Base-by-base conservation (phyloP, 2,113 vertebrate species). In the Corythoichthys intestinalis region DNA sequence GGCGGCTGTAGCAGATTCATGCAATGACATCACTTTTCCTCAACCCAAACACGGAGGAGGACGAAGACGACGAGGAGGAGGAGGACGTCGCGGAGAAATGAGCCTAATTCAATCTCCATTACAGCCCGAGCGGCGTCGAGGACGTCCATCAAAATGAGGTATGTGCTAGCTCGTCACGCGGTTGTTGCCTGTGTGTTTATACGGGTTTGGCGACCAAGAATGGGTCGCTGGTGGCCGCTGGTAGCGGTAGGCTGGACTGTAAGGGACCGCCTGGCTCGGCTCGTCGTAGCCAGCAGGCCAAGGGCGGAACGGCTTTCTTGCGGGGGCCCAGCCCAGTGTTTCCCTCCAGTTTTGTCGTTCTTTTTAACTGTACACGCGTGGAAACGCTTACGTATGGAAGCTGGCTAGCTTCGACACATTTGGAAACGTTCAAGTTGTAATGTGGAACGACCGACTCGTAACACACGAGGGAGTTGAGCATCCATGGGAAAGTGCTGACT, bases 11-110 rank as follows among this genome's bases (percentile, higher is more conserved):
- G 80, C 59, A 66, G 78, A 86, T 88, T 88, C 82, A 80, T 86
- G 79, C 86, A 79, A 90, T 93, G 91, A 93, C 91, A 90, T 93
- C 91, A 92, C 88, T 90, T 87, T 90, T 91, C 89, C 83, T 89
- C 64, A 81, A 87, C 79, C 83, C 86, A 85, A 90, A 91, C 88
- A 90, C 69, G 46, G 82, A 76, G 72, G 54, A 9, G 75, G 72
- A 77, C 15, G 75, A 65, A 15, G 20, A n/a, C 4, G 44, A 64
- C 6, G 46, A 61, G 17, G 41, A 57, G 34, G 66, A 71, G 71
- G 69, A 70, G 65, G 65, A 70, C 59, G 12, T 12, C 4, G 53
- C 44, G 17, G 4, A 54, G 17, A 28, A 54, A 78, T 70, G 74
- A 84, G 63, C 62, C 3, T 60, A 46, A 35, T 15, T 34, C 1